Percentiles rank a stretch among this genome's conserved stretches.
These are phyloP conservation scores for Rhabdornis inornatus DNA, from an alignment of 2,113 vertebrate genomes.

Conservation along the genomic window DNA sequence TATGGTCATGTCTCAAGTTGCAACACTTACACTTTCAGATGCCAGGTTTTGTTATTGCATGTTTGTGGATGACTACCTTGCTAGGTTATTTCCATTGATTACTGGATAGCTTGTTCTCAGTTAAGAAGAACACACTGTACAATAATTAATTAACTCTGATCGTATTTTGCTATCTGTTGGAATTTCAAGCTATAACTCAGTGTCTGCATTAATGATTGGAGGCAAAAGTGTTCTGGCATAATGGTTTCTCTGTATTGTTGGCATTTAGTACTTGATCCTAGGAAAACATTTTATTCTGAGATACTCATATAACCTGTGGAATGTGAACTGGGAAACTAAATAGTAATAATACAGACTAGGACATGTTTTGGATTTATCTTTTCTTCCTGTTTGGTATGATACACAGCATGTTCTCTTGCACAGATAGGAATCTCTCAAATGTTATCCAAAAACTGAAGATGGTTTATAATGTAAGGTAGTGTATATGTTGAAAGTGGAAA, in stretches of 20 bases:
- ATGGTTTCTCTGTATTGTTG: not conserved
- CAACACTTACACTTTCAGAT: not conserved
- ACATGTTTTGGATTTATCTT: not conserved
- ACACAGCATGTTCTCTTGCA: not conserved
- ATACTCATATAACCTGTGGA: not conserved
- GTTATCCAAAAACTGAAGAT: not conserved
- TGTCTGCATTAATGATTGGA: not conserved
- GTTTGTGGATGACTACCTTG: not conserved
- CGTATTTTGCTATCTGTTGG: slow-evolving; percentile 23
- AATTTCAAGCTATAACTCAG: not conserved
- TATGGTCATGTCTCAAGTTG: not conserved
- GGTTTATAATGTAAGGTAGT: not conserved
- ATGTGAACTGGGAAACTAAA: not conserved
- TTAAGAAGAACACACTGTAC: slow-evolving; percentile 14
- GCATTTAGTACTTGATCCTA: not conserved
- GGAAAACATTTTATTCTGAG: not conserved
- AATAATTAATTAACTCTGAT: slow-evolving; percentile 44
- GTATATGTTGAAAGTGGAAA: not conserved
- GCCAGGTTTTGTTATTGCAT: not conserved
- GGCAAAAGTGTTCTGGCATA: not conserved
- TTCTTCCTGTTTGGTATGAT: not conserved
- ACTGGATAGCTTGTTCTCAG: not conserved
- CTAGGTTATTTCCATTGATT: slow-evolving; percentile 7
- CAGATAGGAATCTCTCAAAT: not conserved
- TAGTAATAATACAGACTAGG: not conserved